A percentile compares a stretch with the other conserved stretches of the same genome.
Conservation (phyloP, 2,888 invertebrate species). For the Zonitis immaculata region DNA sequence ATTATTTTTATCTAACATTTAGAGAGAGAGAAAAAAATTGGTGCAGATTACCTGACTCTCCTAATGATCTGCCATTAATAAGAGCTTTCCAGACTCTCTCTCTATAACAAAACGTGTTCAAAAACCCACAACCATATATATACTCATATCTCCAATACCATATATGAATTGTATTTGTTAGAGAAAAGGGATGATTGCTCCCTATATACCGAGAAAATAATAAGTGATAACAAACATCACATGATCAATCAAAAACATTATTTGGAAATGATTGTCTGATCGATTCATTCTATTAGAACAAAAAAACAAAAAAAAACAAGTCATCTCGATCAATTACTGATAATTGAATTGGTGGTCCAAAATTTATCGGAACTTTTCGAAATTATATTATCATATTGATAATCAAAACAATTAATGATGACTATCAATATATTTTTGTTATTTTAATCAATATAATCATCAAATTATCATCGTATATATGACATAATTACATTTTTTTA, state of each 20-base stretch:
- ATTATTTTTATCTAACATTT: slow-evolving; percentile 48
- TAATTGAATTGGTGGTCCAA: no score
- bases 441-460: background rate
- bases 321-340: no score
- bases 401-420: background rate
- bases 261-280: background rate
- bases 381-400: background rate
- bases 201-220: no score
- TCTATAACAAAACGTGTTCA: slow-evolving; percentile 33
- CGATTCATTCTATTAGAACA: no score
- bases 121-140: slow-evolving; percentile 34
- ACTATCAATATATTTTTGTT: background rate
- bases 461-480: background rate
- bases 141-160: slow-evolving; percentile 25
- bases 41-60: slow-evolving; percentile 47
- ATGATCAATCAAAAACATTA: background rate
- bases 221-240: background rate
- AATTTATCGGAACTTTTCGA: no score
- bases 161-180: background rate
- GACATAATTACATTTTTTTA: background rate
- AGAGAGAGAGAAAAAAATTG: slow-evolving; percentile 38
- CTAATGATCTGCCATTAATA: slow-evolving; percentile 50
- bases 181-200: no score
- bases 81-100: slow-evolving; percentile 27
- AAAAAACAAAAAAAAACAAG: no score